Base-by-base conservation (phyloP, 2,888 invertebrate genomes). In the Elegia similella region DNA sequence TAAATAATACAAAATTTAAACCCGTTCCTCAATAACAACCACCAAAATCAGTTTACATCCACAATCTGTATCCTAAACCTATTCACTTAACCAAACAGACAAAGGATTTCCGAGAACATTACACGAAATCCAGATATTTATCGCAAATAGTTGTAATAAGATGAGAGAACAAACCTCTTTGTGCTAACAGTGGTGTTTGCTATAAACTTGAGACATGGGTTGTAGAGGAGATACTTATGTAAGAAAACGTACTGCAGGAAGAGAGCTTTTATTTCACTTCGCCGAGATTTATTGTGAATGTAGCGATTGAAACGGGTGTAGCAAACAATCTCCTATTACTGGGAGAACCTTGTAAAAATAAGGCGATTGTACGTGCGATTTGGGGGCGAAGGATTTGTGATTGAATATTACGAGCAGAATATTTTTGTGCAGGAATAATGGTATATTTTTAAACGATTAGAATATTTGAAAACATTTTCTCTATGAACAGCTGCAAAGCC, bases 201-300 rank as follows among this genome's bases (percentile, higher is more conserved):
- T 64, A 67, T 75, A 73, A 80, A 75, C 73, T 71, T 68, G 61
- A 63, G 60, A 68, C 68, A 67, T 71, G 68, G 69, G 59, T 60
- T 59, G 58, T 61, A 59, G 56, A 64, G 62, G 75, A 75, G 75
- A 76, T 74, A 59, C 58, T 59, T 61, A 70, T 71, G 74, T 73
- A 59, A 71, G 71, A 53, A 70, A 78, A 82, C 73, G 69, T 77
- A 81, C 77, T 73, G 78, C 76, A 76, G 67, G 67, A 68, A 77
- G 77, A 80, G 77, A 73, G 71, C 74, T 78, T 82, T 83, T 82
- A 81, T 82, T 78, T 76, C 75, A 70, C 72, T 78, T 69, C 67
- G 69, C 69, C 67, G 69, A 73, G 70, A 73, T 76, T 78, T 80
- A 80, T 79, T 68, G 67, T 63, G 60, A 62, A 63, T 69, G 65